phyloP scores from a whole-genome alignment of 2,113 vertebrate genomes.

The Lophochroa leadbeateri region DNA sequence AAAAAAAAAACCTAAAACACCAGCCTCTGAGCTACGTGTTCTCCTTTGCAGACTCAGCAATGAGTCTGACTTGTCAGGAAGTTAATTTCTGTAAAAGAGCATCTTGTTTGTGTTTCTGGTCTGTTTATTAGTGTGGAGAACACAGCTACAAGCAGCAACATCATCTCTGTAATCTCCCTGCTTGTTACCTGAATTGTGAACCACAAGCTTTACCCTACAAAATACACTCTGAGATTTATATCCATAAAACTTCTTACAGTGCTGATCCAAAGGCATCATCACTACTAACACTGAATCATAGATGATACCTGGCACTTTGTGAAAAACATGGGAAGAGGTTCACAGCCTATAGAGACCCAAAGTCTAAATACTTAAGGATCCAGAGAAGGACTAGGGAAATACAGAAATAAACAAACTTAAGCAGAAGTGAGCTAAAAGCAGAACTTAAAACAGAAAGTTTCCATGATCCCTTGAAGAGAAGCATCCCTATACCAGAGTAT shows the following conservation, averaged over 20 bases:
- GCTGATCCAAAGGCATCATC: neutral
- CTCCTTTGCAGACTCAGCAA: neutral
- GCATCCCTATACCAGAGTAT: neutral
- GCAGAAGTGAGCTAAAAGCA: constrained; percentile 52
- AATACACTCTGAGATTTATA: neutral
- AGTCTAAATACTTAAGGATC: neutral
- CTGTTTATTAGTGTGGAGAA: neutral
- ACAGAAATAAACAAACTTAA: constrained; percentile 12
- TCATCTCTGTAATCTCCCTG: neutral
- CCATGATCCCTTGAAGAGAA: neutral
- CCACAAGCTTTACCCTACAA: neutral
- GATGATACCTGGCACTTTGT: neutral
- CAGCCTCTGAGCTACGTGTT: neutral
- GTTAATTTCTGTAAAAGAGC: neutral
- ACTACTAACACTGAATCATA: neutral
- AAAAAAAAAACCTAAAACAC: neutral
- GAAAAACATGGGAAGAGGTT: neutral
- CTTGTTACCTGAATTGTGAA: neutral
- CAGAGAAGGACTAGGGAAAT: neutral
- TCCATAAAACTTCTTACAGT: neutral
- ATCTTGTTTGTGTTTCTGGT: neutral
- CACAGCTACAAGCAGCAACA: neutral
- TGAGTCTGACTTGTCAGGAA: neutral
- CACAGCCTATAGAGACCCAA: neutral
- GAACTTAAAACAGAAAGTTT: constrained; percentile 39